These are phyloP conservation scores for Drosophila putrida DNA, from an alignment of 2,888 invertebrate species.

Conservation along the genomic window DNA sequence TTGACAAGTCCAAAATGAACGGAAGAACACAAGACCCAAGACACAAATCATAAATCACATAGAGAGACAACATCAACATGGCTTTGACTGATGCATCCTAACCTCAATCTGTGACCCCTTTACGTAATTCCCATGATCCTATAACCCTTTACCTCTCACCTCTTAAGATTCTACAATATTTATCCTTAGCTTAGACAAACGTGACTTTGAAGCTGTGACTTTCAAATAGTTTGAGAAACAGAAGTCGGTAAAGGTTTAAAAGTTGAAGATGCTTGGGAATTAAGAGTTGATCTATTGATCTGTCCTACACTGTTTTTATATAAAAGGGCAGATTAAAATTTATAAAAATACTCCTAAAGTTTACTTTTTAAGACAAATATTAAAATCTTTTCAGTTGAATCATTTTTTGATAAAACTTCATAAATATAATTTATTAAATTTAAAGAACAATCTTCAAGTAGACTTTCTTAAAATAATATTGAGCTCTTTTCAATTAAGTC, in stretches of 20 bases:
- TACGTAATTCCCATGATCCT: constrained; percentile 25
- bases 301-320: background rate
- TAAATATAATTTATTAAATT: too few relatives aligned
- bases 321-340: too few relatives aligned
- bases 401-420: too few relatives aligned
- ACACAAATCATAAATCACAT: constrained; percentile 10
- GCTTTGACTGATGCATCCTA: constrained; percentile 28
- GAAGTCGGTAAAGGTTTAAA: background rate
- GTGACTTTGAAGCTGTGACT: background rate
- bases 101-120: constrained; percentile 26
- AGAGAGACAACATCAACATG: background rate
- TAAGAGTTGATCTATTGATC: background rate
- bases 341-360: too few relatives aligned
- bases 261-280: background rate
- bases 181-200: background rate
- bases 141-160: constrained; percentile 39
- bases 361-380: too few relatives aligned
- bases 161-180: constrained; percentile 12
- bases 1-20: constrained; percentile 52
- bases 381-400: too few relatives aligned
- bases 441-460: too few relatives aligned
- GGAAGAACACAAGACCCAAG: constrained; percentile 13
- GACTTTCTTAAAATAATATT: too few relatives aligned
- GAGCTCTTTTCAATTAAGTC: too few relatives aligned
- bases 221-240: background rate